Evolutionary conservation across 2,888 invertebrate genomes (phyloP).

Genomic region (Chydorus sphaericus): DNA sequence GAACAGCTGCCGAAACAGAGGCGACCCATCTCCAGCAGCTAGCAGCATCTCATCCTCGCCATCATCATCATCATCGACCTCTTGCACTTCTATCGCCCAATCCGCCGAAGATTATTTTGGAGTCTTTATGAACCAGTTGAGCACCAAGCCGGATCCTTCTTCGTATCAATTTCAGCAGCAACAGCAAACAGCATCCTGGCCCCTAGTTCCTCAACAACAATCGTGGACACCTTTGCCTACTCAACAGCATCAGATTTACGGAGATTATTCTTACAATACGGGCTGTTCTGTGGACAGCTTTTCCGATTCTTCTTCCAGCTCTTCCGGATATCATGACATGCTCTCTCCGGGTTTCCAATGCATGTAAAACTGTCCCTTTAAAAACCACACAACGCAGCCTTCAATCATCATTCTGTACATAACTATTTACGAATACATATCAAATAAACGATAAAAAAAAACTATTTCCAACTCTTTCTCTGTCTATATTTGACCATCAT

Average conservation of each 20-base stretch:
- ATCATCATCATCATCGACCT: background rate
- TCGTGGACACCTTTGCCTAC: background rate
- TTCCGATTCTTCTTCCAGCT: background rate
- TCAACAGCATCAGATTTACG: background rate
- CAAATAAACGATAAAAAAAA: too few relatives aligned
- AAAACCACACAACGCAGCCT: background rate
- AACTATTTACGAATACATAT: too few relatives aligned
- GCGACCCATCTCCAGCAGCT: background rate
- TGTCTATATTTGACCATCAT: too few relatives aligned
- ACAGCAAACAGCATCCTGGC: too few relatives aligned
- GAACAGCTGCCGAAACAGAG: conserved; percentile 1
- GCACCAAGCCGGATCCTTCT: background rate
- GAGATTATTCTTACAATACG: background rate
- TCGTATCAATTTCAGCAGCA: background rate
- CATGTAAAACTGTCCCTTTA: background rate
- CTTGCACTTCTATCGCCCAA: background rate
- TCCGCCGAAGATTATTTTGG: conserved; percentile 4
- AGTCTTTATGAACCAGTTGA: conserved; percentile 3
- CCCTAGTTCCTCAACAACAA: background rate
- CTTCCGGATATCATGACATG: conserved; percentile 4
- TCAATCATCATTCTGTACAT: too few relatives aligned
- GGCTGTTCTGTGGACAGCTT: conserved; percentile 1
- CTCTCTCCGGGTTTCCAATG: background rate
- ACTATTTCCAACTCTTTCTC: too few relatives aligned
- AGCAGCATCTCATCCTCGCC: background rate